Evolutionary conservation across 2,888 invertebrate genomes (phyloP).

Genomic region (Dromius quadrimaculatus): DNA sequence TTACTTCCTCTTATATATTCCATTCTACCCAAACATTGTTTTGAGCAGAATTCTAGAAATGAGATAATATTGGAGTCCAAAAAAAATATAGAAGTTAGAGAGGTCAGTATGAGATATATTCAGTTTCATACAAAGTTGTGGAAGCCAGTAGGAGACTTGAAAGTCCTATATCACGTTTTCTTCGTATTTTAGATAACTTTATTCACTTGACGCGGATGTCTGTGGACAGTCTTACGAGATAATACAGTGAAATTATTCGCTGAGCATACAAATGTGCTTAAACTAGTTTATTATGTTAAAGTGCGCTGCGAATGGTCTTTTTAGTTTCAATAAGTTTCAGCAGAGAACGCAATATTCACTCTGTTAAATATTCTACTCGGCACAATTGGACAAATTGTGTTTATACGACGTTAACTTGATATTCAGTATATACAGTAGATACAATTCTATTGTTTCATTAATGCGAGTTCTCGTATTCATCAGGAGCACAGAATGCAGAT

Average conservation of each 20-base stretch:
- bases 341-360: conserved; percentile 3
- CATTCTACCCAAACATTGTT: too few species aligned
- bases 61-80: too few species aligned
- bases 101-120: conserved; percentile 36
- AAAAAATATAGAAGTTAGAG: conserved; percentile 26
- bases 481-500: too few species aligned
- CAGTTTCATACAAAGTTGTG: conserved; percentile 22
- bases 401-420: conserved; percentile 11
- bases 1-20: too few species aligned
- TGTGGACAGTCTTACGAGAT: conserved; percentile 41
- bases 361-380: conserved; percentile 15
- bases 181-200: conserved; percentile 37
- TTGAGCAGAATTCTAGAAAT: too few species aligned
- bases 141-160: too few species aligned
- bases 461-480: too few species aligned
- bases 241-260: conserved; percentile 36
- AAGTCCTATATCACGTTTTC: too few species aligned
- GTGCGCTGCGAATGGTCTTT: conserved; percentile 27
- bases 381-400: conserved; percentile 29
- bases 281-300: conserved; percentile 36
- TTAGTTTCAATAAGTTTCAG: conserved; percentile 22
- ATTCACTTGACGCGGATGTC: conserved; percentile 26
- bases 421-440: too few species aligned
- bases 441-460: too few species aligned
- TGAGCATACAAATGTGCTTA: conserved; percentile 43